These are phyloP conservation scores for Venusia cambrica DNA, from an alignment of 2,888 invertebrate genomes.

Conservation along the genomic window DNA sequence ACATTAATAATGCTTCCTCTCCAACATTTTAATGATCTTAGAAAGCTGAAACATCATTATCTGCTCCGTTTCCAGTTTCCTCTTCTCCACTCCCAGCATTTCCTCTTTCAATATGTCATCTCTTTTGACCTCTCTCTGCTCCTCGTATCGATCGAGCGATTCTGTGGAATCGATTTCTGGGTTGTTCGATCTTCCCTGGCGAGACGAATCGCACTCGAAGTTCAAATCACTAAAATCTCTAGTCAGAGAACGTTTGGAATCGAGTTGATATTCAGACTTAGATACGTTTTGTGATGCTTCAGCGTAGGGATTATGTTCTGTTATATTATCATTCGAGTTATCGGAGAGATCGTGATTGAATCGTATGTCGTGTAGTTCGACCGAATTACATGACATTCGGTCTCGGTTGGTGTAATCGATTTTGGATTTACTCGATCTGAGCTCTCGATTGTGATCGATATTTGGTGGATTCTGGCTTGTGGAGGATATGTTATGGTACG, in stretches of 20 bases:
- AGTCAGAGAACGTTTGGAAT: no score
- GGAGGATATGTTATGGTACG: constrained; percentile 42
- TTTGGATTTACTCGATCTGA: constrained; percentile 7
- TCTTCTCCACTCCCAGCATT: constrained; percentile 32
- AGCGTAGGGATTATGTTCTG: no score
- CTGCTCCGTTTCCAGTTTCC: constrained; percentile 42
- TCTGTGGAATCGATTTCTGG: constrained; percentile 21
- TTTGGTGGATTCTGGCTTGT: constrained; percentile 22
- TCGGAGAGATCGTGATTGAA: no score
- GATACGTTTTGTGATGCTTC: no score
- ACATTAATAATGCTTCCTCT: constrained; percentile 49
- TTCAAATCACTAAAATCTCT: constrained; percentile 11
- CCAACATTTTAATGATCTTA: constrained; percentile 56
- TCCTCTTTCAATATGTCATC: constrained; percentile 32
- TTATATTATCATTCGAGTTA: no score
- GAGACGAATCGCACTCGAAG: constrained; percentile 18
- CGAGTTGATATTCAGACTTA: constrained; percentile 13
- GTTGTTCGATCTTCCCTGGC: constrained; percentile 12
- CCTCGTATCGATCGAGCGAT: constrained; percentile 29
- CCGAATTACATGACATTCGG: no score
- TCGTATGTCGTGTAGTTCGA: no score
- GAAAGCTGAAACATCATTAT: constrained; percentile 50
- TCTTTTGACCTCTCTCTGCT: constrained; percentile 33
- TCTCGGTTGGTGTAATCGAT: no score
- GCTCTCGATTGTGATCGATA: constrained; percentile 18